Evolutionary conservation across 2,888 invertebrate species (phyloP), one percentile per base, ranked within the genome.

Genomic region (Cataglyphis rosenhaueri): DNA sequence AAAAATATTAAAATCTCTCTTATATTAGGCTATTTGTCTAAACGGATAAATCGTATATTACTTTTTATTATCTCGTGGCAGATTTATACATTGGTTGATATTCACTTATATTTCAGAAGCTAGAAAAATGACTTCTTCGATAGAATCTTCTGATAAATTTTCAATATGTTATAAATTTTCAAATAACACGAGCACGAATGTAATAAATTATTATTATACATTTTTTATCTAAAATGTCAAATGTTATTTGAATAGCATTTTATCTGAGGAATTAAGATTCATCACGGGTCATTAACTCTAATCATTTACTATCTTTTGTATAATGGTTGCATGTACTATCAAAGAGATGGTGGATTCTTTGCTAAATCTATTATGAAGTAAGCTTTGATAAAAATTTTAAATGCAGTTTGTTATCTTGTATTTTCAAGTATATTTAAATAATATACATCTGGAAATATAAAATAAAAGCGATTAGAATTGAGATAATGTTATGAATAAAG

Each of bases 21-120:
- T 76, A 66, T 32, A 41, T 66, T 29, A 41, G n/a, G 12, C 38
- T 35, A 76, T 66, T 66, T 10, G n/a, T 41, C 10, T 41, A 66
- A 76, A 32, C 41, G 57, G 66, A 76, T 76, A 76, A 76, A 78
- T 68, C 32, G 32, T 57, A 78, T 78, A 74, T 74, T 44, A 44
- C 3, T 59, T 21, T n/a, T 78, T 57, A 78, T 35, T 70, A 35
- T 32, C 32, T 21, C 6, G 52, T 32, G 68, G n/a, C 18, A 44
- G 15, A 5, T 57, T 25, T 41, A 76, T 35, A 52, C 10, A 70
- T 10, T 55, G 1, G 18, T 71, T 71, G 55, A 55, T 55, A 25
- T 71, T 9, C 48, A n/a, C n/a, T 68, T n/a, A 8, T 12, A 32
- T 57, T 41, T 32, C 8, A 65, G 0, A 38, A 41, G 32, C 29